Percentiles rank a stretch among this genome's conserved stretches.
Evolutionary conservation across 2,113 vertebrate species (phyloP).

Genomic region (Oncorhynchus mykiss): DNA sequence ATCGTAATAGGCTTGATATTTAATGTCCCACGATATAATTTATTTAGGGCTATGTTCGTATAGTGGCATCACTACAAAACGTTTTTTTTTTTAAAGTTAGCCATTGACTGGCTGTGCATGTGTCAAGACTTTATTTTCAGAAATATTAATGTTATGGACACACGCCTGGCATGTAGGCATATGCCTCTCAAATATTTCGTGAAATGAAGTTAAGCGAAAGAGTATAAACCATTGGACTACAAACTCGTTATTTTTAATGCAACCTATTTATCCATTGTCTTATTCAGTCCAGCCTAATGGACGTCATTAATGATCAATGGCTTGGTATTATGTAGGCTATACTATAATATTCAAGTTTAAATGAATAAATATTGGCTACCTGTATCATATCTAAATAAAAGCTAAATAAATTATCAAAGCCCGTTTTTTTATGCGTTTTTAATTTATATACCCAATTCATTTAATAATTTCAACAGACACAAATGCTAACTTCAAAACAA

Average conservation of each 20-base stretch:
- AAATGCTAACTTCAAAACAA: slow-evolving; percentile 27
- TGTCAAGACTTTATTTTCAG: no score
- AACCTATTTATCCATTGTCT: not conserved
- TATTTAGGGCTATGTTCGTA: not conserved
- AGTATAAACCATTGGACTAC: no score
- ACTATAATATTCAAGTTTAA: not conserved
- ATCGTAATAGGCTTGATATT: not conserved
- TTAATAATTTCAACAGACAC: slow-evolving; percentile 6
- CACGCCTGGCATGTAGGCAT: no score
- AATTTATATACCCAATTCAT: not conserved
- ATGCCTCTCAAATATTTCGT: no score
- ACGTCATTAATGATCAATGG: not conserved
- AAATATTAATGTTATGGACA: no score
- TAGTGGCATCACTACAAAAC: not conserved
- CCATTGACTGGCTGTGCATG: not conserved
- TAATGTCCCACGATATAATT: not conserved
- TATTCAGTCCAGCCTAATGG: not conserved
- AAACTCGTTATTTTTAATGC: not conserved
- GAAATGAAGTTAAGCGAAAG: no score
- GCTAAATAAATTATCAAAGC: not conserved
- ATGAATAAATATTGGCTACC: not conserved
- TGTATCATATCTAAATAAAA: not conserved
- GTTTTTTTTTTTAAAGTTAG: not conserved
- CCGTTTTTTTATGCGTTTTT: not conserved
- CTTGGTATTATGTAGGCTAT: not conserved